Percentiles rank a stretch among this genome's conserved stretches.
Conservation (phyloP, 1,140 invertebrate species). For the Papilio helenus region DNA sequence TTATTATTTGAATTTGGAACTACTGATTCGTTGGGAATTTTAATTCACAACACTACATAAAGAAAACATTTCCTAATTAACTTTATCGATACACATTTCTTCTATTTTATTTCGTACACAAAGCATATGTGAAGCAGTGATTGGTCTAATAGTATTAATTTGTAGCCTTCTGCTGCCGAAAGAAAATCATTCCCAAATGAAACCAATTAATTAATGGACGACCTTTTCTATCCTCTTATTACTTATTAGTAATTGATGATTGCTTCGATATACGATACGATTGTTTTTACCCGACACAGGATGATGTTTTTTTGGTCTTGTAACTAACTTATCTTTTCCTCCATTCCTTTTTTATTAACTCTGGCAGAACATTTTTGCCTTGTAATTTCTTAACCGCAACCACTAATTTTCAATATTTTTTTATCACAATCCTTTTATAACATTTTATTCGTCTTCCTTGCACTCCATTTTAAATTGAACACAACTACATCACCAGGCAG, state of each 20-base stretch:
- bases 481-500: neutral
- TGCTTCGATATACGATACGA: neutral
- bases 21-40: no score
- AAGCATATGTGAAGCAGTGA: neutral
- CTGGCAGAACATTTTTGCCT: neutral
- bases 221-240: conserved; percentile 2
- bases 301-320: neutral
- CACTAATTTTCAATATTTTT: no score
- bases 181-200: neutral
- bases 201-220: conserved; percentile 5
- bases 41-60: neutral
- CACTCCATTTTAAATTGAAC: conserved; percentile 11
- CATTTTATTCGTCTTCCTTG: conserved; percentile 7
- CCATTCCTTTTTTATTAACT: neutral
- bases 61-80: neutral
- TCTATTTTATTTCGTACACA: neutral
- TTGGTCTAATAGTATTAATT: conserved; percentile 10
- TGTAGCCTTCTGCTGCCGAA: neutral
- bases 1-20: no score
- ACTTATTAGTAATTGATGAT: conserved; percentile 1
- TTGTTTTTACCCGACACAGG: neutral
- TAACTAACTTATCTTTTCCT: neutral
- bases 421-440: neutral
- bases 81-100: neutral
- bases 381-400: neutral